These are phyloP conservation scores for Saturnia pavonia DNA, from an alignment of 2,888 invertebrate species.

Conservation along the genomic window DNA sequence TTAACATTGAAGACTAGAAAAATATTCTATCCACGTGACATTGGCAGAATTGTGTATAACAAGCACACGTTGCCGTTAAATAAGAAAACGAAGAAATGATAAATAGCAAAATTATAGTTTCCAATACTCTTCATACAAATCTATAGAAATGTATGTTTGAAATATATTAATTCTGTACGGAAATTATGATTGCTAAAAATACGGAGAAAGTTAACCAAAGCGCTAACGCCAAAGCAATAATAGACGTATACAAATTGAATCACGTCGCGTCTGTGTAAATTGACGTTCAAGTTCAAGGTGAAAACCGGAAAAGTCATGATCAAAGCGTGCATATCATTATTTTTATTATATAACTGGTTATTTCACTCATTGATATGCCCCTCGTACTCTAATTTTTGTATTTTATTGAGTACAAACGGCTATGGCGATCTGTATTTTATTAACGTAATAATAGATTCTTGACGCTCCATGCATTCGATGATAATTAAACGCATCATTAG, in stretches of 20 bases:
- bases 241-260: slow-evolving; percentile 38
- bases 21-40: no score
- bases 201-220: slow-evolving; percentile 31
- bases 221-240: slow-evolving; percentile 28
- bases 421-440: background rate
- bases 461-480: no score
- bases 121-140: background rate
- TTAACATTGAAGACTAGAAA: no score
- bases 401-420: background rate
- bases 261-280: slow-evolving; percentile 36
- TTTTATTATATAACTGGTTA: slow-evolving; percentile 4
- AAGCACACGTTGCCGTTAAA: no score
- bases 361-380: background rate
- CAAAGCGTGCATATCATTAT: slow-evolving; percentile 27
- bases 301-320: slow-evolving; percentile 35
- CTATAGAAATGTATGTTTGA: background rate
- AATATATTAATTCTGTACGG: background rate
- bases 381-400: background rate
- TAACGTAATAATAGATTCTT: no score
- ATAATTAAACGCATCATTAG: no score
- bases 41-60: no score
- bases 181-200: slow-evolving; percentile 12
- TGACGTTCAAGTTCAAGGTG: slow-evolving; percentile 58
- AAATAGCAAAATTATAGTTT: background rate
- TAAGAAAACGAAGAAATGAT: background rate